Evolutionary conservation across 2,113 vertebrate species (phyloP), one percentile per base, ranked within the genome.

Genomic region (Phaethornis superciliosus): DNA sequence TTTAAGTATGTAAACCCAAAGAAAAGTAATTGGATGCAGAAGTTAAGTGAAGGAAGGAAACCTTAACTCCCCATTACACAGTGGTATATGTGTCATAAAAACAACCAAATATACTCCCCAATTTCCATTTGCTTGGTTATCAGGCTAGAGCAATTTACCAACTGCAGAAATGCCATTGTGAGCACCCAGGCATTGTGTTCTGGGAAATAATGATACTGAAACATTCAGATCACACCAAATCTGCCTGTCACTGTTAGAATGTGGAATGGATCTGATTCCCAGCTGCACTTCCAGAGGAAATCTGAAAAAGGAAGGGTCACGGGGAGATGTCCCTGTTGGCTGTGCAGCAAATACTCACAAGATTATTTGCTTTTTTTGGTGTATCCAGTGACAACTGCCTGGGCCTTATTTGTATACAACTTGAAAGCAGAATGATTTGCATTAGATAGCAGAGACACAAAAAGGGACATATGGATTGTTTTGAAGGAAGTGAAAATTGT

Each of bases 401-500:
- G 68, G 4, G 71, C 72, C 75, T 49, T 72, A 70, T 71, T 69
- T 59, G 64, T 59, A 28, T 28, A 46, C 76, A 81, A 47, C 60
- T 47, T 33, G 76, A 67, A 77, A 85, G 75, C 81, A 37, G 85
- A 49, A 21, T 4, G 44, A 42, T 95, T 85, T 95, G 71, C 64
- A 35, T 71, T 51, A 12, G 44, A 20, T 78, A 64, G 76, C 91
- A 64, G 2, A 11, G 82, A 15, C 30, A 19, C 56, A 49, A 33
- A 35, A 59, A 37, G 1, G 78, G 81, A 67, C 81, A 79, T 42
- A 62, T 22, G 56, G 88, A 81, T 93, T 80, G 56, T 85, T 93
- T 81, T 60, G 85, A 74, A 78, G 85, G 91, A 91, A 91, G 68
- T 40, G 77, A 81, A 85, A 88, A 70, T 70, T 64, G 80, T 64